A percentile compares a stretch with the other conserved stretches of the same genome.
Conservation (phyloP, 2,888 invertebrate genomes). For the Campoplex capitator region DNA sequence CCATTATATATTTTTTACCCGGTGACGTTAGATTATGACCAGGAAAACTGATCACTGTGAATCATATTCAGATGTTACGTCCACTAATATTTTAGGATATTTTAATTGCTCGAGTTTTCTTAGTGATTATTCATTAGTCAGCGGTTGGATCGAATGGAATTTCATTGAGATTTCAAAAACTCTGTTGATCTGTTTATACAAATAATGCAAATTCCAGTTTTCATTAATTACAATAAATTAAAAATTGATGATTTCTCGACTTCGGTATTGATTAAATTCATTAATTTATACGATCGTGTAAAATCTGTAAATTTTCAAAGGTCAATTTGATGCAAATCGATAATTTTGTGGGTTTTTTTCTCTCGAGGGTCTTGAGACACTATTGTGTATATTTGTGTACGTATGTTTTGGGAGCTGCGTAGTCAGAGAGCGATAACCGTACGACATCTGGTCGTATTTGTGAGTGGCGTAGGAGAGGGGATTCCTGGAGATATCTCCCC, state of each 20-base stretch:
- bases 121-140: background rate
- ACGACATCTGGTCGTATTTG: constrained; percentile 60
- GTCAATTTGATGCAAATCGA: background rate
- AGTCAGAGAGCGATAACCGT: constrained; percentile 50
- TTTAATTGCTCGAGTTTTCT: background rate
- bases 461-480: constrained; percentile 22
- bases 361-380: background rate
- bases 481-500: constrained; percentile 28
- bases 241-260: background rate
- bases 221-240: background rate
- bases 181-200: background rate
- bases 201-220: background rate
- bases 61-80: background rate
- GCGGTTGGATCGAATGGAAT: background rate
- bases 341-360: constrained; percentile 7
- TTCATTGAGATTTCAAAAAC: background rate
- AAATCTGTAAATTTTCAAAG: background rate
- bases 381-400: background rate
- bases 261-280: background rate
- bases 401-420: constrained; percentile 25
- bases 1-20: background rate
- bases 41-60: background rate
- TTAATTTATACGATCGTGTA: background rate
- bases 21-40: background rate
- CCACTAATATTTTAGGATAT: background rate